These are phyloP conservation scores for Campylorhamphus procurvoides DNA, from an alignment of 2,113 vertebrate genomes.

Conservation along the genomic window DNA sequence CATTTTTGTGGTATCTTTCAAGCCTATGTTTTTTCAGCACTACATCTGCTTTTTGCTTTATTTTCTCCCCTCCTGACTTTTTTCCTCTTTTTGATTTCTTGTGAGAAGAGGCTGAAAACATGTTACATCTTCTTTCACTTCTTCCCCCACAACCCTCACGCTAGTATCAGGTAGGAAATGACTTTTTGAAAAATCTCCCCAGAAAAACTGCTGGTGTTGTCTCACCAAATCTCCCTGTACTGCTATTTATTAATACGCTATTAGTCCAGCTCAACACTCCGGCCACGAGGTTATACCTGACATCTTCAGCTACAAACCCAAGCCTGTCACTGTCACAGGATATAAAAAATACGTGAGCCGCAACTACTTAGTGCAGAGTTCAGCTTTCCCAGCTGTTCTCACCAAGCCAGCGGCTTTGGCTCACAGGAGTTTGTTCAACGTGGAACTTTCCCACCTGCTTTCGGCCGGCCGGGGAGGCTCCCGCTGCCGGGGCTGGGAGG, in stretches of 20 bases:
- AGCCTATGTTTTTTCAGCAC: neutral
- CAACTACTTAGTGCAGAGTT: neutral
- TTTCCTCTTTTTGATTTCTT: neutral
- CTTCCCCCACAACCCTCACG: neutral
- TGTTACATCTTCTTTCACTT: neutral
- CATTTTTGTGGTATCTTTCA: neutral
- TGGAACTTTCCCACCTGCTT: neutral
- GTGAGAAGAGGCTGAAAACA: neutral
- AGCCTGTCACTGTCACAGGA: neutral
- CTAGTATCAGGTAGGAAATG: neutral
- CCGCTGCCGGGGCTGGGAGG: too few species aligned
- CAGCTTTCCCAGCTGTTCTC: neutral
- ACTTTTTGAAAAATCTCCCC: neutral
- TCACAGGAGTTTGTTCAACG: too few species aligned
- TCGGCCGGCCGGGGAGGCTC: rapidly evolving
- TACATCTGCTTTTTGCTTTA: neutral
- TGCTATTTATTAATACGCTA: neutral
- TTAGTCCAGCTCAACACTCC: neutral
- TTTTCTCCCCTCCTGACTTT: neutral
- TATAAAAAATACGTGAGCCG: rapidly evolving
- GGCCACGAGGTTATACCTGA: neutral
- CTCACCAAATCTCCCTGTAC: neutral
- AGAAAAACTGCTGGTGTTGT: neutral
- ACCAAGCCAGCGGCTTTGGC: rapidly evolving
- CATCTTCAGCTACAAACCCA: neutral